Evolutionary conservation across 2,797 vertebrate genomes (phyloP).

Genomic region (Huso huso): DNA sequence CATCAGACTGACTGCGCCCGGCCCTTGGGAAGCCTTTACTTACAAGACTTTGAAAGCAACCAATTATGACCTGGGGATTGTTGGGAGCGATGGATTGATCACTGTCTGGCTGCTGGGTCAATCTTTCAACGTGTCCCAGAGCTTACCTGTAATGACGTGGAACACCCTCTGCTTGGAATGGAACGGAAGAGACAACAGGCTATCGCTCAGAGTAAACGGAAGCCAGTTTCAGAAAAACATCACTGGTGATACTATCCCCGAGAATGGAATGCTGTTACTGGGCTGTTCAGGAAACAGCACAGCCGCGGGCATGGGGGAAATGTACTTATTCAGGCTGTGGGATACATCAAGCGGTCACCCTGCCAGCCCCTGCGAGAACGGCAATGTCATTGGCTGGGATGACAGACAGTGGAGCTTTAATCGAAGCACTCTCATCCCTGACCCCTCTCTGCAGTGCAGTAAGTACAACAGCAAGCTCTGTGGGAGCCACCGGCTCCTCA

Average conservation of each 20-base stretch:
- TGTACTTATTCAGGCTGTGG: slow-evolving; percentile 66
- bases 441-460: neutral
- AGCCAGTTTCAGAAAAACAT: slow-evolving; percentile 39
- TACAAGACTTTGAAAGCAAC: slow-evolving; percentile 40
- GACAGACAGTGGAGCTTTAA: slow-evolving; percentile 40
- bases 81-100: slow-evolving; percentile 46
- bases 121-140: slow-evolving; percentile 44
- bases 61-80: slow-evolving; percentile 48
- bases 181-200: slow-evolving; percentile 31
- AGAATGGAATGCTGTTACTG: slow-evolving; percentile 45
- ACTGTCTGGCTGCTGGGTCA: slow-evolving; percentile 57
- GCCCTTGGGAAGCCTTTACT: slow-evolving; percentile 58
- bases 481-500: slow-evolving; percentile 27
- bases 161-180: slow-evolving; percentile 52
- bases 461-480: slow-evolving; percentile 33
- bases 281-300: slow-evolving; percentile 37
- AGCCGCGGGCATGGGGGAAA: slow-evolving; percentile 38
- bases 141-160: slow-evolving; percentile 39
- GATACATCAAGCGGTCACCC: slow-evolving; percentile 32
- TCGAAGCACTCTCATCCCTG: slow-evolving; percentile 37
- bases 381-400: slow-evolving; percentile 54
- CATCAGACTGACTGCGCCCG: slow-evolving; percentile 41
- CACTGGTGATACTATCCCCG: slow-evolving; percentile 37
- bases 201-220: slow-evolving; percentile 50
- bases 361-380: slow-evolving; percentile 46